Conservation (phyloP, 2,888 invertebrate genomes). For the Sympetrum striolatum region DNA sequence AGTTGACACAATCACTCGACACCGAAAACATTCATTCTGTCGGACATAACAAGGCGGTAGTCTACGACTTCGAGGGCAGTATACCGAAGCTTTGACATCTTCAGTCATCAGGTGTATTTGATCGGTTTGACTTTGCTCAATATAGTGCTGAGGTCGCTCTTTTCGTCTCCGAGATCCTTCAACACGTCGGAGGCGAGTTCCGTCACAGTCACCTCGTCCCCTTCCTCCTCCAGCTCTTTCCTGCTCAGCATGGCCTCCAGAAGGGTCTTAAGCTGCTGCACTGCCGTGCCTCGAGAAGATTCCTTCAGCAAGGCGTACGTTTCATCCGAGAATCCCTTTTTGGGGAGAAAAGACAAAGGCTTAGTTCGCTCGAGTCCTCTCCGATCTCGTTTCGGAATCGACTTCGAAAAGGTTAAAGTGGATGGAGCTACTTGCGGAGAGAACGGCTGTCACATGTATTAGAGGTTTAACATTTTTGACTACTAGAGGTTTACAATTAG, state of each 20-base stretch:
- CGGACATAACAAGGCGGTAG: no score
- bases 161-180: conserved; percentile 64
- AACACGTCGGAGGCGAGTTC: conserved; percentile 64
- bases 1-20: no score
- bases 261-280: conserved; percentile 66
- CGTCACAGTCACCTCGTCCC: conserved; percentile 60
- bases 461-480: no score
- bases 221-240: conserved; percentile 67
- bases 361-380: background rate
- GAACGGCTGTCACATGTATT: no score
- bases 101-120: background rate
- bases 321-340: conserved; percentile 68
- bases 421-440: no score
- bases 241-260: conserved; percentile 66
- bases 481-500: no score
- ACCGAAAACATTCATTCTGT: no score
- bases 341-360: conserved; percentile 47
- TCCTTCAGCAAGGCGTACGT: conserved; percentile 65
- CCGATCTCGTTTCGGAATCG: no score
- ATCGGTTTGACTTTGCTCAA: conserved; percentile 68
- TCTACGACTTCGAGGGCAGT: no score
- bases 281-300: conserved; percentile 66
- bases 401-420: no score
- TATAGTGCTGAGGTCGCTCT: conserved; percentile 66
- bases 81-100: background rate